phyloP scores from a whole-genome alignment of 2,888 invertebrate genomes.

The Pandemis cinnamomeana region DNA sequence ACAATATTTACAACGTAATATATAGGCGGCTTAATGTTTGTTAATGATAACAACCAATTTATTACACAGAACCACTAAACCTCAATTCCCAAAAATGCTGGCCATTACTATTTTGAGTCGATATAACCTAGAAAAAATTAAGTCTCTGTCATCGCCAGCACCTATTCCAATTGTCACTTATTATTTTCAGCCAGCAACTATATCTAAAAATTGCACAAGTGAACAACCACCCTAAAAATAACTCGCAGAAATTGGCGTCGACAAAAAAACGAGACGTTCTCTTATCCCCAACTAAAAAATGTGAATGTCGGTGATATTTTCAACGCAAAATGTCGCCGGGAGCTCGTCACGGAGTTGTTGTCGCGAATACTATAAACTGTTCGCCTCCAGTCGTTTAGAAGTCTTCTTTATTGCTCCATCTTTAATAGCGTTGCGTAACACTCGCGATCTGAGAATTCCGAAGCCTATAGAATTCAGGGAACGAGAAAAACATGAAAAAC shows the following conservation, averaged over 20 bases:
- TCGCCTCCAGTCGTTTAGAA: conserved; percentile 21
- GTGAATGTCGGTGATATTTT: conserved; percentile 45
- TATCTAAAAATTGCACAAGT: conserved; percentile 22
- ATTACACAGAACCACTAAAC: no score
- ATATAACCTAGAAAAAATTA: background rate
- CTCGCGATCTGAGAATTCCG: background rate
- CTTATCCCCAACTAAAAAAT: conserved; percentile 43
- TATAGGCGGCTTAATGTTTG: no score
- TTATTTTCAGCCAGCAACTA: conserved; percentile 14
- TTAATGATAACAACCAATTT: no score
- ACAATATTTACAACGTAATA: no score
- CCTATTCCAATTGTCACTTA: background rate
- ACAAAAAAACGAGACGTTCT: conserved; percentile 37
- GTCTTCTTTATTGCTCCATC: conserved; percentile 18
- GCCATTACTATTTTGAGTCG: background rate
- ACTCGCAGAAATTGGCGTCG: conserved; percentile 26
- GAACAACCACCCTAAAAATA: conserved; percentile 28
- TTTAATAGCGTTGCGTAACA: conserved; percentile 21
- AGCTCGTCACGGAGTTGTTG: conserved; percentile 35
- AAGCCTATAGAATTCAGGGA: conserved; percentile 4
- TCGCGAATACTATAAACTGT: conserved; percentile 25
- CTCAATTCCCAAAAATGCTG: no score
- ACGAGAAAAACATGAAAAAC: conserved; percentile 4
- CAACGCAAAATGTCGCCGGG: conserved; percentile 38
- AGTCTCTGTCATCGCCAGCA: background rate